Conservation (phyloP, 2,113 vertebrate species). For the Danio rerio region DNA sequence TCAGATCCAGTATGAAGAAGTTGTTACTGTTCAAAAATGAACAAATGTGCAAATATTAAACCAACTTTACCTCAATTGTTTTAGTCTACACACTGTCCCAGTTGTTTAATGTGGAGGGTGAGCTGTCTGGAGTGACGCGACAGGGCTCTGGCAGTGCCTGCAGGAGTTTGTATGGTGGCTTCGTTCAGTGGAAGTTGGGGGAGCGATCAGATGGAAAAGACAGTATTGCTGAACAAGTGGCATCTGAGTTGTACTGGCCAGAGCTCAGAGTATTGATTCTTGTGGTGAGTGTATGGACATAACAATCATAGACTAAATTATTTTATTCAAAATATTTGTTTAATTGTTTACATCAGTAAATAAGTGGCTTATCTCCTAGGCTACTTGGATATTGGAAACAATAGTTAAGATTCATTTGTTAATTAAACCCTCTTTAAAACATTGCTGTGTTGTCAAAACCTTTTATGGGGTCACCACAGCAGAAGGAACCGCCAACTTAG, state of each 20-base stretch:
- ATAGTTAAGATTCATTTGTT: too few relatives aligned
- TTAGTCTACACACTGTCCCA: constrained; percentile 85
- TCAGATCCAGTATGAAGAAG: too few relatives aligned
- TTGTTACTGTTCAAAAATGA: too few relatives aligned
- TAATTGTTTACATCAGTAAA: too few relatives aligned
- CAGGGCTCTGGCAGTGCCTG: constrained; percentile 94
- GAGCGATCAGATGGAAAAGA: constrained; percentile 84
- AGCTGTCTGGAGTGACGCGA: constrained; percentile 89
- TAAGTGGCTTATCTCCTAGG: too few relatives aligned
- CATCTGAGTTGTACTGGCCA: constrained; percentile 88
- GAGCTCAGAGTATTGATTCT: constrained; percentile 88
- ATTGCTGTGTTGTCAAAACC: too few relatives aligned
- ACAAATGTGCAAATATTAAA: too few relatives aligned
- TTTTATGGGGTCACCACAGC: too few relatives aligned
- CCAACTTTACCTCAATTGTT: background rate
- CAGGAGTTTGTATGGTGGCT: constrained; percentile 90
- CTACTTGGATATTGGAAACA: too few relatives aligned
- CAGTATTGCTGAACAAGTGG: constrained; percentile 88
- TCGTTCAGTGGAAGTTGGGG: constrained; percentile 93
- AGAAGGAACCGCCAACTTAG: too few relatives aligned
- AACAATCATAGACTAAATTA: background rate
- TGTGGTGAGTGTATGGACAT: constrained; percentile 82
- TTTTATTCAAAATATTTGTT: too few relatives aligned
- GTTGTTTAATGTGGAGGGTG: constrained; percentile 83
- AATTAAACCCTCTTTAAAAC: too few relatives aligned